phyloP scores from a whole-genome alignment of 2,888 invertebrate species.

The Tolmerus cingulatus region DNA sequence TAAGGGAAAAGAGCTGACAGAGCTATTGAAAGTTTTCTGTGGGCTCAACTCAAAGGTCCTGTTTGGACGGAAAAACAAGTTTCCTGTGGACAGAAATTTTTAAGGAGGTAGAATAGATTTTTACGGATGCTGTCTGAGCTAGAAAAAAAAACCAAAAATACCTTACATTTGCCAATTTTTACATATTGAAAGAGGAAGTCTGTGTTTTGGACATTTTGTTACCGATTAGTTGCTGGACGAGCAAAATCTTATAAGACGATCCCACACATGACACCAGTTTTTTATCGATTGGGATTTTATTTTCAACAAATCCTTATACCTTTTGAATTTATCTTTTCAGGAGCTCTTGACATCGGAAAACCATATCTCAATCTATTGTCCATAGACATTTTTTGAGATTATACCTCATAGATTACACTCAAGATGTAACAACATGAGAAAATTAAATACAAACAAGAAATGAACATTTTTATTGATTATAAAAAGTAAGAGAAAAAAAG shows the following conservation, averaged over 20 bases:
- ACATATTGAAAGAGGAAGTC: not conserved
- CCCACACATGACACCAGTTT: not conserved
- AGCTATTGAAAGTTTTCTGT: conserved; percentile 35
- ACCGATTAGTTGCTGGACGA: not conserved
- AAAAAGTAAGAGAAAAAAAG: not conserved
- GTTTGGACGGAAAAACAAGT: not conserved
- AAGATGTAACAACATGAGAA: not conserved
- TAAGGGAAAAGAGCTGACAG: conserved; percentile 10
- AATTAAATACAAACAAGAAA: not conserved
- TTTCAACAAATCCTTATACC: not conserved
- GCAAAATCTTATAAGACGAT: not conserved
- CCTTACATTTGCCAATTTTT: not conserved
- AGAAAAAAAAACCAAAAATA: not conserved
- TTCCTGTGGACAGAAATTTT: not conserved
- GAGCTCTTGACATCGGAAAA: not conserved
- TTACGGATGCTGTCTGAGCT: not conserved
- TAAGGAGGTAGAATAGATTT: not conserved
- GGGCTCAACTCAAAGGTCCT: conserved; percentile 13
- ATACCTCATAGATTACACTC: not conserved
- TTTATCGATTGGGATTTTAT: not conserved
- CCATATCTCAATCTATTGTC: not conserved
- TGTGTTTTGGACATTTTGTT: not conserved
- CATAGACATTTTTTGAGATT: not conserved
- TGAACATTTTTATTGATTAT: not conserved
- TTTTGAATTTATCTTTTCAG: not conserved